Percentiles rank a stretch among this genome's conserved stretches.
Evolutionary conservation across 1,140 invertebrate genomes (phyloP).

Genomic region (Notospermus geniculatus): DNA sequence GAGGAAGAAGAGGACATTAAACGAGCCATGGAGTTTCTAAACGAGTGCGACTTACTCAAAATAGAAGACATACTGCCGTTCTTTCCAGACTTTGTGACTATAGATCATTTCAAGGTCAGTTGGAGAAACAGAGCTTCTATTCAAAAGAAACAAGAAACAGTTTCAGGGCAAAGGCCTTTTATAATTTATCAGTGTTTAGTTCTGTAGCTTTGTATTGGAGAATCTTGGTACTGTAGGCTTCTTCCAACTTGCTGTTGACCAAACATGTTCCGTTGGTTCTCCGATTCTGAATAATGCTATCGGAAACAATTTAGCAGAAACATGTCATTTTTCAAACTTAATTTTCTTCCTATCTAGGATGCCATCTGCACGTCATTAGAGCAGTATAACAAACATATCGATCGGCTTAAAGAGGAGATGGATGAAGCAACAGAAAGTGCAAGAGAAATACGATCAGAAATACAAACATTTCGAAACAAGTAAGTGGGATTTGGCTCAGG

Average conservation of each 20-base stretch:
- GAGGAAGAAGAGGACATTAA: conserved; percentile 86
- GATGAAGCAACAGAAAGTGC: conserved; percentile 86
- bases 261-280: too few species aligned
- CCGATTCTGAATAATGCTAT: neutral
- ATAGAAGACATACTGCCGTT: conserved; percentile 98
- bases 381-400: conserved; percentile 87
- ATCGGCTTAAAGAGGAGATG: conserved; percentile 87
- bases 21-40: conserved; percentile 84
- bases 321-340: neutral
- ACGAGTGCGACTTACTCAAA: conserved; percentile 83
- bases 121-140: neutral
- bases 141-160: too few species aligned
- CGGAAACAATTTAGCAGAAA: neutral
- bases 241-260: too few species aligned
- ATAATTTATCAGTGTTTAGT: too few species aligned
- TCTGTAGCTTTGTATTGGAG: too few species aligned
- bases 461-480: conserved; percentile 79
- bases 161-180: too few species aligned
- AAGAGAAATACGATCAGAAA: conserved; percentile 81
- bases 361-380: conserved; percentile 89
- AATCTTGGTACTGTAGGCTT: too few species aligned
- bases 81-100: conserved; percentile 96
- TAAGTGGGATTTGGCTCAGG: conserved; percentile 35
- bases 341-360: conserved; percentile 58
- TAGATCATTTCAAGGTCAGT: conserved; percentile 94